A percentile compares a stretch with the other conserved stretches of the same genome.
Conservation (phyloP, 2,888 invertebrate genomes). For the Flexamia atlantica region DNA sequence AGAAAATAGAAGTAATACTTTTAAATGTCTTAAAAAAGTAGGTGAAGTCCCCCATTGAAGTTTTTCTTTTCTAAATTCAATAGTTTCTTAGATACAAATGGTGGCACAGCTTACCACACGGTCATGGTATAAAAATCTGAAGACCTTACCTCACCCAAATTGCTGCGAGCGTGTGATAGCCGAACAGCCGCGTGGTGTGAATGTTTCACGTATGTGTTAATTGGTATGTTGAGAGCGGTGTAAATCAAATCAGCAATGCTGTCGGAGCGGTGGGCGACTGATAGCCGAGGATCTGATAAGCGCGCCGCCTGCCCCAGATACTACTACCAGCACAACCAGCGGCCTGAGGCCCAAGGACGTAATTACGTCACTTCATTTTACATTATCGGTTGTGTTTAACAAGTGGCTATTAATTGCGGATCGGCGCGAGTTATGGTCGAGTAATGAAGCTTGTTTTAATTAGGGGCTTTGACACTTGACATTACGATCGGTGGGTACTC, state of each 20-base stretch:
- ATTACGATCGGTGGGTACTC: too few relatives aligned
- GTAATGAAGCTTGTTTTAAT: not conserved
- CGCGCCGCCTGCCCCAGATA: conserved; percentile 22
- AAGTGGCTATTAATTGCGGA: conserved; percentile 9
- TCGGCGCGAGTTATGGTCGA: not conserved
- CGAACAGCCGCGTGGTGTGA: not conserved
- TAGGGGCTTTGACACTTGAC: too few relatives aligned
- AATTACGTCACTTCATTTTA: conserved; percentile 23
- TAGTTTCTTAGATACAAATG: too few relatives aligned
- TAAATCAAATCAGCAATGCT: conserved; percentile 7
- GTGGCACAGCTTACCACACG: too few relatives aligned
- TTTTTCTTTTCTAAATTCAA: too few relatives aligned
- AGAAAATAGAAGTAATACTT: too few relatives aligned
- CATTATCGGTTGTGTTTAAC: conserved; percentile 19
- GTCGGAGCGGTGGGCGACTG: conserved; percentile 11
- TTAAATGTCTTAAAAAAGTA: too few relatives aligned
- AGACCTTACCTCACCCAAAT: too few relatives aligned
- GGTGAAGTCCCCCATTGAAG: too few relatives aligned
- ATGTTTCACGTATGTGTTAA: conserved; percentile 17
- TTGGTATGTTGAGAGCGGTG: conserved; percentile 8
- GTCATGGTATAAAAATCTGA: too few relatives aligned
- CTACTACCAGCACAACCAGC: not conserved
- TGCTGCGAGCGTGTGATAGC: too few relatives aligned
- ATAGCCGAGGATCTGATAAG: conserved; percentile 21
- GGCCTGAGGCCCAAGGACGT: not conserved